phyloP scores from a whole-genome alignment of 2,797 vertebrate species.

The Amblyopsis hoosieri region DNA sequence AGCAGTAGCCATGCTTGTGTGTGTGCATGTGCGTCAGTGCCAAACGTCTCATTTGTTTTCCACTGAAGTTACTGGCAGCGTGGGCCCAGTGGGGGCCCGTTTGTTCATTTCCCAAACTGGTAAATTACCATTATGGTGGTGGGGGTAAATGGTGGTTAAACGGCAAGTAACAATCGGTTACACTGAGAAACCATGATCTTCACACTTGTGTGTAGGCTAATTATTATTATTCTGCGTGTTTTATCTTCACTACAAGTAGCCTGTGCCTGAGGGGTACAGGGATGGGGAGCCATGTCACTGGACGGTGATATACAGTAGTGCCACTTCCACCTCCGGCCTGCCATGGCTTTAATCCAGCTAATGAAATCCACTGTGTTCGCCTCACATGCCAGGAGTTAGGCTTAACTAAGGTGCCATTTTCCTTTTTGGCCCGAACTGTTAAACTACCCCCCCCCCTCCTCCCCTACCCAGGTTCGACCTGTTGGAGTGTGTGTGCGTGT shows the following conservation, averaged over 20 bases:
- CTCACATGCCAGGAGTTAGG: slow-evolving; percentile 55
- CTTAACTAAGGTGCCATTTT: slow-evolving; percentile 65
- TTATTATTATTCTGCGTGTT: slow-evolving; percentile 32
- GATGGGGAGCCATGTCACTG: slow-evolving; percentile 35
- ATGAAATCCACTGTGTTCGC: slow-evolving; percentile 64
- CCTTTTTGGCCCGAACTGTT: slow-evolving; percentile 51
- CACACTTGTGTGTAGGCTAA: slow-evolving; percentile 18
- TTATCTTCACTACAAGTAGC: slow-evolving; percentile 41
- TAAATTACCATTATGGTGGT: slow-evolving; percentile 39
- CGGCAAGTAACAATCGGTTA: no score
- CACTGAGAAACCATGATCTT: slow-evolving; percentile 17
- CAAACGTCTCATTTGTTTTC: no score
- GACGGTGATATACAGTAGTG: slow-evolving; percentile 54
- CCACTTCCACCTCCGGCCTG: slow-evolving; percentile 15
- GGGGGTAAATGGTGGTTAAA: no score
- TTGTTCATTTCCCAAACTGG: slow-evolving; percentile 24
- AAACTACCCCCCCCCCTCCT: slow-evolving; percentile 40
- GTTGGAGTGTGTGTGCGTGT: slow-evolving; percentile 10
- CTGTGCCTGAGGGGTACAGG: slow-evolving; percentile 1
- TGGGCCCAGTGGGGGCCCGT: slow-evolving; percentile 9
- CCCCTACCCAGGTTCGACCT: slow-evolving; percentile 10
- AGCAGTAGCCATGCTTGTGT: slow-evolving; percentile 8
- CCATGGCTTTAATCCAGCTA: slow-evolving; percentile 48
- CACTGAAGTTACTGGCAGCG: no score
- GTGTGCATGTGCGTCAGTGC: no score